Conservation (phyloP, 2,797 vertebrate species). For the Pitangus sulphuratus region DNA sequence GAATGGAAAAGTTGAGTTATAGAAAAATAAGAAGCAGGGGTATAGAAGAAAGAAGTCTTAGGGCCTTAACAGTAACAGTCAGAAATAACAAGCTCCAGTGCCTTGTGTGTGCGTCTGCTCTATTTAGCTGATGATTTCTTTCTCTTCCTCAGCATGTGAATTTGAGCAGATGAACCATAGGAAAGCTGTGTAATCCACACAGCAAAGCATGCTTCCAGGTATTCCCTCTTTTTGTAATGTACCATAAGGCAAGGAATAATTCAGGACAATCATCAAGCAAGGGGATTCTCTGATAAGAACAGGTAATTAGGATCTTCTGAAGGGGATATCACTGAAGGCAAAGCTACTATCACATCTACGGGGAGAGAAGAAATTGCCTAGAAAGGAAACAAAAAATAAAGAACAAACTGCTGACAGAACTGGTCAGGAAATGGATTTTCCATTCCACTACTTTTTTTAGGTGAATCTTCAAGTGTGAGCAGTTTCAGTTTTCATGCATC, state of each 20-base stretch:
- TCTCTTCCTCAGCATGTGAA: background rate
- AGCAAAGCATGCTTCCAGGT: background rate
- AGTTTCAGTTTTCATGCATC: background rate
- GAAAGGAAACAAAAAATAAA: background rate
- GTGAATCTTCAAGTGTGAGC: background rate
- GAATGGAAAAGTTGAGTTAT: background rate
- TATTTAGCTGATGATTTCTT: background rate
- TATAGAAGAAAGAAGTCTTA: background rate
- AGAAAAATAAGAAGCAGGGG: background rate
- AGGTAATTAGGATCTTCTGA: background rate
- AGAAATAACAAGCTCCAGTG: background rate
- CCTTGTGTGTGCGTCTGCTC: rapidly evolving
- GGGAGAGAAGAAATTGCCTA: background rate
- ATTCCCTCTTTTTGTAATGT: background rate
- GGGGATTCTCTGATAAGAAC: background rate
- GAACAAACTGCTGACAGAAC: background rate
- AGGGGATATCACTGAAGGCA: background rate
- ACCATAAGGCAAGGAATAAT: background rate
- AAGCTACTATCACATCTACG: background rate
- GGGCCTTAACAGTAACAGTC: background rate
- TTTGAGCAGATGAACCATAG: background rate
- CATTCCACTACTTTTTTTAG: background rate
- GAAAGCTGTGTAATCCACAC: background rate
- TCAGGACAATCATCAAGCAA: background rate
- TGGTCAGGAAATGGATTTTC: background rate